phyloP scores from a whole-genome alignment of 2,797 vertebrate genomes.

The Rhodeus uyekii region DNA sequence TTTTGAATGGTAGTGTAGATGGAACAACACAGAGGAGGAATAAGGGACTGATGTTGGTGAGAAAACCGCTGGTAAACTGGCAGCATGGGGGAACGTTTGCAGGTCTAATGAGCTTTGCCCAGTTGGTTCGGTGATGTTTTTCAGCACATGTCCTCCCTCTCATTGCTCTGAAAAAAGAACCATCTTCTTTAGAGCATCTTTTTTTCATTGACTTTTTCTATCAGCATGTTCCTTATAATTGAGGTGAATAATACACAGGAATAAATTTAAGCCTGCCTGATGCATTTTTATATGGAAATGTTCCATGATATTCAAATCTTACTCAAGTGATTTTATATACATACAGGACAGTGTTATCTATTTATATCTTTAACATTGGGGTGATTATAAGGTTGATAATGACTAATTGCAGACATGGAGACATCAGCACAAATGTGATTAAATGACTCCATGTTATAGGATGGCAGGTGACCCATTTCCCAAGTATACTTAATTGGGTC shows the following conservation, averaged over 20 bases:
- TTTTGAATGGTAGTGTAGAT: not conserved
- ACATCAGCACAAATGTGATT: constrained; percentile 63
- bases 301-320: not conserved
- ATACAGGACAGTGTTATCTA: constrained; percentile 39
- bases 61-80: too few relatives aligned
- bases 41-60: not conserved
- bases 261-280: not conserved
- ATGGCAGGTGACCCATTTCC: constrained; percentile 68
- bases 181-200: not conserved
- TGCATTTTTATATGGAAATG: not conserved
- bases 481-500: constrained; percentile 55
- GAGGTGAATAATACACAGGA: not conserved
- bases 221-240: not conserved
- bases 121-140: not conserved
- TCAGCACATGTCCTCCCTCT: not conserved
- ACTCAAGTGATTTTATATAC: too few relatives aligned
- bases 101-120: constrained; percentile 1
- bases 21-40: not conserved
- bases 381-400: constrained; percentile 59
- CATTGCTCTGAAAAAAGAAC: not conserved
- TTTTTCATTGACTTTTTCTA: not conserved
- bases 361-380: constrained; percentile 62
- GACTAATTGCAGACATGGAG: constrained; percentile 56
- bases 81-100: not conserved
- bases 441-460: constrained; percentile 55